phyloP scores from a whole-genome alignment of 2,797 vertebrate genomes.

The Trematomus bernacchii region DNA sequence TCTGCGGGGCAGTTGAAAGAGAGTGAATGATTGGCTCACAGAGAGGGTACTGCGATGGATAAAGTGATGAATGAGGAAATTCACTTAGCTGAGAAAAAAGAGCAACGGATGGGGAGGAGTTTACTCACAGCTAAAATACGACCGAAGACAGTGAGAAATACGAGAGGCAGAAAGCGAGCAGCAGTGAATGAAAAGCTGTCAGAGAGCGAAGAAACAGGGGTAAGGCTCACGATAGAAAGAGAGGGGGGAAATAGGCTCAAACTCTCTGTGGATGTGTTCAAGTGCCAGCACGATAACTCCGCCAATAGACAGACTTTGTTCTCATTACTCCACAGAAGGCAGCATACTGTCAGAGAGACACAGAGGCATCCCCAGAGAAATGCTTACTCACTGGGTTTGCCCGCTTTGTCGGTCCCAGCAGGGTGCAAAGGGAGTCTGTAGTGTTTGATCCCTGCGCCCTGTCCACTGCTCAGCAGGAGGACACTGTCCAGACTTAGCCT shows the following conservation, averaged over 20 bases:
- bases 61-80: conserved; percentile 64
- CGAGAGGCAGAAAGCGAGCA: conserved; percentile 17
- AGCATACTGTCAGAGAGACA: conserved; percentile 29
- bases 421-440: conserved; percentile 35
- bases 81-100: conserved; percentile 45
- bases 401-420: conserved; percentile 42
- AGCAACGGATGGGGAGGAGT: conserved; percentile 39
- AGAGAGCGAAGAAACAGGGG: conserved; percentile 23
- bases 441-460: conserved; percentile 54
- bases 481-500: conserved; percentile 35
- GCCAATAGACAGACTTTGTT: conserved; percentile 53
- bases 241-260: conserved; percentile 32
- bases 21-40: conserved; percentile 17
- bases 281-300: conserved; percentile 31
- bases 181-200: conserved; percentile 55
- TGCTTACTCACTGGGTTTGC: conserved; percentile 65
- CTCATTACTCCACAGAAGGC: conserved; percentile 57
- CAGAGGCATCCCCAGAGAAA: conserved; percentile 56
- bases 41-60: conserved; percentile 31
- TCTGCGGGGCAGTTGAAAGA: conserved; percentile 47
- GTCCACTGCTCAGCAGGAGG: conserved; percentile 28
- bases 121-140: conserved; percentile 48
- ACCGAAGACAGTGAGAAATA: conserved; percentile 62
- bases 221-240: conserved; percentile 1
- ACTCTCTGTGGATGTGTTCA: conserved; percentile 48